These are phyloP conservation scores for Cyanoliseus patagonus DNA, from an alignment of 2,113 vertebrate genomes.

Conservation along the genomic window DNA sequence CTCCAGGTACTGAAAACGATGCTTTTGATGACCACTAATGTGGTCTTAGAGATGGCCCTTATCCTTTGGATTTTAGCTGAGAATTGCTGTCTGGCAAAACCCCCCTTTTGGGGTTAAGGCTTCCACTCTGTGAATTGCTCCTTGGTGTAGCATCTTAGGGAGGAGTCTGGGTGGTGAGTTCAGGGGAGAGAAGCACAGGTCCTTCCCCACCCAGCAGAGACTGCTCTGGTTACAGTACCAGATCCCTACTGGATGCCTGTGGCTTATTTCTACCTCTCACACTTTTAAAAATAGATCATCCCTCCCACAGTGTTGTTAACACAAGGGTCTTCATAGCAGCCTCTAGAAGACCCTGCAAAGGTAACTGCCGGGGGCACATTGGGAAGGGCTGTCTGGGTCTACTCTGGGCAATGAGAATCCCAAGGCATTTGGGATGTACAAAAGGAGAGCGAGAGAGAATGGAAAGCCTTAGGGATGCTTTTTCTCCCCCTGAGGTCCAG, in stretches of 20 bases:
- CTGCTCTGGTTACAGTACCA: constrained; percentile 17
- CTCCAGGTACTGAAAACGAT: neutral
- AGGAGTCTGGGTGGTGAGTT: neutral
- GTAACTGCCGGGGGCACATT: constrained; percentile 39
- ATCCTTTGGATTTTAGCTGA: neutral
- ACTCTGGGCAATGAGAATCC: neutral
- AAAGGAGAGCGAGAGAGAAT: neutral
- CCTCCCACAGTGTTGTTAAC: constrained; percentile 69
- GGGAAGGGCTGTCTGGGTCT: constrained; percentile 23
- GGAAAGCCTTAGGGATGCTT: neutral
- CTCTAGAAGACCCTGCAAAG: constrained; percentile 71
- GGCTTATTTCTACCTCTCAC: constrained; percentile 72
- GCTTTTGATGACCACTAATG: neutral
- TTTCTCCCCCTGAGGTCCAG: neutral
- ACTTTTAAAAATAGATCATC: constrained; percentile 67
- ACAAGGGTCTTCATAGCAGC: constrained; percentile 60
- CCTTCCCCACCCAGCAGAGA: neutral
- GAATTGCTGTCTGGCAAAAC: neutral
- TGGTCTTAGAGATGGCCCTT: neutral
- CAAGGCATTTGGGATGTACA: neutral
- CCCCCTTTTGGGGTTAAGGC: neutral
- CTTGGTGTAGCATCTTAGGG: neutral
- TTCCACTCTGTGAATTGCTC: neutral
- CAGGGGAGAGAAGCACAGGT: neutral
- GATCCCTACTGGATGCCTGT: constrained; percentile 7